phyloP scores from a whole-genome alignment of 2,888 invertebrate species.

The Scelioninae gen. 1 region DNA sequence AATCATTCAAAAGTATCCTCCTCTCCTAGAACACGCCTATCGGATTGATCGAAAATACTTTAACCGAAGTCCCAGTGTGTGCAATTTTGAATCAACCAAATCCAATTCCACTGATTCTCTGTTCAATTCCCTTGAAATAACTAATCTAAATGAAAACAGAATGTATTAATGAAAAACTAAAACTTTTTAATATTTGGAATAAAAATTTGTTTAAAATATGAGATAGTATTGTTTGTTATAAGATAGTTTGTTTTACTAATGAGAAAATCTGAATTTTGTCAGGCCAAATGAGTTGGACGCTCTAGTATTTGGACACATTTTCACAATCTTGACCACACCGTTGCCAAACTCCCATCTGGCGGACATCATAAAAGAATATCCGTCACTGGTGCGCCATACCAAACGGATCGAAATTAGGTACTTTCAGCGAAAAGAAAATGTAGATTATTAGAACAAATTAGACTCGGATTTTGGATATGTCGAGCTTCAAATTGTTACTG shows the following conservation, averaged over 20 bases:
- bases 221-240: too few relatives aligned
- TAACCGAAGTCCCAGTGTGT: slow-evolving; percentile 41
- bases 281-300: slow-evolving; percentile 98
- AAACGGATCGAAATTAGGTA: slow-evolving; percentile 92
- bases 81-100: slow-evolving; percentile 74
- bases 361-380: slow-evolving; percentile 90
- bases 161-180: too few relatives aligned
- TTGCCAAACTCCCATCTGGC: slow-evolving; percentile 93
- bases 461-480: slow-evolving; percentile 80
- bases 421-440: slow-evolving; percentile 86
- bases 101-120: slow-evolving; percentile 74
- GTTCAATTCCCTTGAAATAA: slow-evolving; percentile 72
- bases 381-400: slow-evolving; percentile 92
- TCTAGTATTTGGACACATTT: slow-evolving; percentile 98
- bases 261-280: slow-evolving; percentile 68
- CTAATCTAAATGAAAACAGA: slow-evolving; percentile 36
- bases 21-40: slow-evolving; percentile 81
- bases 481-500: slow-evolving; percentile 76
- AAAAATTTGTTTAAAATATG: neutral
- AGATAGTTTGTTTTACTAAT: too few relatives aligned
- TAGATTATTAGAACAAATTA: slow-evolving; percentile 76
- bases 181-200: neutral
- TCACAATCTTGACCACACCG: slow-evolving; percentile 95
- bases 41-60: slow-evolving; percentile 74
- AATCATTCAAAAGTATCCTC: slow-evolving; percentile 84